Evolutionary conservation across 2,888 invertebrate genomes (phyloP).

Genomic region (Coleophora deauratella): DNA sequence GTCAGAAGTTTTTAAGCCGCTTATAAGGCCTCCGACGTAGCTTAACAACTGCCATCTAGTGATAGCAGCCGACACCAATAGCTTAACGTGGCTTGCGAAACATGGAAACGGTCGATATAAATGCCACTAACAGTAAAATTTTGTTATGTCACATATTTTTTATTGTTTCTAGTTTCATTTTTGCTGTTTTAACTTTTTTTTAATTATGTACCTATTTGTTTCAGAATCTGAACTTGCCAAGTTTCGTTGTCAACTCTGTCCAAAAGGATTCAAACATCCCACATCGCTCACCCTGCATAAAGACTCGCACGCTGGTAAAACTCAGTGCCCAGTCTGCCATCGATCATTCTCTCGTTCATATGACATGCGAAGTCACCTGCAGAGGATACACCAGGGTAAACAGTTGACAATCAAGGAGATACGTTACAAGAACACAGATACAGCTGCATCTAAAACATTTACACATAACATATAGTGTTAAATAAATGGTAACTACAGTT

Average conservation of each 20-base stretch:
- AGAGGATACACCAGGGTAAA: slow-evolving; percentile 75
- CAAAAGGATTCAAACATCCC: slow-evolving; percentile 77
- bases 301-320: slow-evolving; percentile 77
- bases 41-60: too few relatives aligned
- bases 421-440: slow-evolving; percentile 60
- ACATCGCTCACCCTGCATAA: slow-evolving; percentile 76
- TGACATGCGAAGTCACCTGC: slow-evolving; percentile 75
- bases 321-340: slow-evolving; percentile 76
- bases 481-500: slow-evolving; percentile 26
- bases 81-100: too few relatives aligned
- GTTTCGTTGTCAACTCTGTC: slow-evolving; percentile 76
- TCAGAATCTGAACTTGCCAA: slow-evolving; percentile 72
- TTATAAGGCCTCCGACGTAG: too few relatives aligned
- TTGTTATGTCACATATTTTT: too few relatives aligned
- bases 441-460: slow-evolving; percentile 51
- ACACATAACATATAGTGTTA: slow-evolving; percentile 54
- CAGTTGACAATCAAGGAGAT: slow-evolving; percentile 67
- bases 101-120: too few relatives aligned
- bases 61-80: too few relatives aligned
- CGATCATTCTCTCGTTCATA: slow-evolving; percentile 76
- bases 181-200: too few relatives aligned
- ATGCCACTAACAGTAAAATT: too few relatives aligned
- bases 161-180: too few relatives aligned
- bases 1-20: too few relatives aligned
- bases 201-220: slow-evolving; percentile 22